These are phyloP conservation scores for Drosophila pseudotalamancana DNA, from an alignment of 2,888 invertebrate species.

Conservation along the genomic window DNA sequence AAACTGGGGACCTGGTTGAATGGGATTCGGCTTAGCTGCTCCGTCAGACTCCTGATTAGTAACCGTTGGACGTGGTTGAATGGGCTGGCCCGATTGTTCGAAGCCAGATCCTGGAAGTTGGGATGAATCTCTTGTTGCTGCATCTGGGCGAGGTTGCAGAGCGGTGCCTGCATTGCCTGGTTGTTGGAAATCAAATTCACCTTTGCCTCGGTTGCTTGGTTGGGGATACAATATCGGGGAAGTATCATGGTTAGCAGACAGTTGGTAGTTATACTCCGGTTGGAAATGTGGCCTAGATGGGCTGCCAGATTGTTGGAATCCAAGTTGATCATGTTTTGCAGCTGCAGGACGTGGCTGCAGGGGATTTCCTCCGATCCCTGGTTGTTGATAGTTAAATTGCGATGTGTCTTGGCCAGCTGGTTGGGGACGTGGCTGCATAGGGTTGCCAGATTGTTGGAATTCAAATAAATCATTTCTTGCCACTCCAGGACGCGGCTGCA, in stretches of 20 bases:
- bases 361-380: not conserved
- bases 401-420: not conserved
- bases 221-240: too few relatives aligned
- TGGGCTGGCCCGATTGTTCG: not conserved
- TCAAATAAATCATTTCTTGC: not conserved
- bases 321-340: too few relatives aligned
- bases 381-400: constrained; percentile 10
- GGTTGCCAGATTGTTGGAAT: constrained; percentile 8
- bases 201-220: not conserved
- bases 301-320: not conserved
- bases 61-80: constrained; percentile 3
- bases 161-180: constrained; percentile 1
- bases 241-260: not conserved
- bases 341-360: constrained; percentile 49
- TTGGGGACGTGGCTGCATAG: constrained; percentile 10
- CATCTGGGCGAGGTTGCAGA: constrained; percentile 35
- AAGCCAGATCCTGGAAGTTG: not conserved
- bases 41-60: not conserved
- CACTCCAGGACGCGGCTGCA: constrained; percentile 20
- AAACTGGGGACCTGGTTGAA: too few relatives aligned
- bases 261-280: not conserved
- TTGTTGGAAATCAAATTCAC: constrained; percentile 13
- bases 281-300: not conserved
- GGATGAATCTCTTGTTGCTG: too few relatives aligned
- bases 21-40: not conserved